Base-by-base conservation (phyloP, 2,797 vertebrate genomes). In the Parauchenoglanis punctatus region DNA sequence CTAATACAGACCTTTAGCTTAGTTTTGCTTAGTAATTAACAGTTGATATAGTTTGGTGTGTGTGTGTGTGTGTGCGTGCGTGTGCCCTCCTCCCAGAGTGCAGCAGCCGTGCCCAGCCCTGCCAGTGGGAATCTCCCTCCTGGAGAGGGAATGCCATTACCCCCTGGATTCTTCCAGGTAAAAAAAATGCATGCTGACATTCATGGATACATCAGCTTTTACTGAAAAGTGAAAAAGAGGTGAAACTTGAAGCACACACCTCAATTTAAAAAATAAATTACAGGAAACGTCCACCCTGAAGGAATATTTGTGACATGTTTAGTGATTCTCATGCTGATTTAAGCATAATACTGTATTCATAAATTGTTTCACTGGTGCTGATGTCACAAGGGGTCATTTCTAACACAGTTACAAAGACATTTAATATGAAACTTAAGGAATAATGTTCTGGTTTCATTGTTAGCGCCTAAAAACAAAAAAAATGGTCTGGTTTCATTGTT, bases 91-190 rank as follows among this genome's bases (percentile, higher is more conserved):
- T 82, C 85, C 49, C 80, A 99, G 98, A 99, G 98, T 93, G 97
- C 98, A 91, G 97, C 98, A 94, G 97, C 98, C 93, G 97, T 97
- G 93, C 97, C 98, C 91, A 99, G 97, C 91, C 98, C 98, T 70
- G 97, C 98, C 92, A 96, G 98, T 89, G 98, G 97, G 94, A 99
- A 97, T 94, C 97, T 99, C 93, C 97, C 98, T 93, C 96, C 98
- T 92, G 98, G 97, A 96, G 98, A 99, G 91, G 97, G 98, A 93
- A 98, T 99, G 98, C 97, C 98, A 93, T 97, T 99, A 87, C 98
- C 98, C 89, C 98, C 98, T 85, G 98, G 97, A 87, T 99, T 98
- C 96, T 98, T 99, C 95, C 98, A 99, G 97, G 98, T 99, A 97
- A 18, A 94, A 46, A 3, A 3, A 23, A 81, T 31, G 58, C 20